Base-by-base conservation (phyloP, 2,888 invertebrate genomes). In the Ornithoptera alexandrae region DNA sequence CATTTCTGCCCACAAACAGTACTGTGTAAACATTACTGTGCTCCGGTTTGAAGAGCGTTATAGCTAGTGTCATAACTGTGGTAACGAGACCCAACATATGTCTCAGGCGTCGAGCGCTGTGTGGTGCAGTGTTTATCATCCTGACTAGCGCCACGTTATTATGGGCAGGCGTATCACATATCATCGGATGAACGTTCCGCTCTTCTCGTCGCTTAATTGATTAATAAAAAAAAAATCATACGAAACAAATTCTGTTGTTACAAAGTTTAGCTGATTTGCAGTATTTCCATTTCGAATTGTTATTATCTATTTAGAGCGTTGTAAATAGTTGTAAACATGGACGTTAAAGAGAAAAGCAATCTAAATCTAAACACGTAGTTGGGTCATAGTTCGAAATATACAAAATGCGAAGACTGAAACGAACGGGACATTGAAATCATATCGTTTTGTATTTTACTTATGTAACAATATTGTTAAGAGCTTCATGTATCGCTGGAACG, bases 371-470 rank as follows among this genome's bases (percentile, higher is more conserved):
- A 84, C 79, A 82, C 87, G 84, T 86, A 86, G 87, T 87, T 86
- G 89, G 85, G 83, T 86, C 84, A 86, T 89, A 88, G 85, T 87
- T 87, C 88, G 87, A 89, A 88, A 85, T 88, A 85, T 87, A 87
- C 85, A 89, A 89, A 89, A 86, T 87, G 86, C 84, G 87, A 92
- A 92, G 92, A 92, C 92, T 92, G 92, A 92, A 46, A 87, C 81
- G 90, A 90, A 87, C 83, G 87, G 87, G 88, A 87, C 86, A 88
- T 85, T 85, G 84, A 89, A 89, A 88, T 90, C 91, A 92, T 92
- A 92, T 92, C 90, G 88, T 92, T 92, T 90, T 91, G 88, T 92
- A 90, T 85, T 87, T 88, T 89, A 88, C 79, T 89, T 88, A 82
- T 84, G 84, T 89, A 88, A 87, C 84, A 84, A 81, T 83, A 81